A percentile compares a stretch with the other conserved stretches of the same genome.
Conservation (phyloP, 2,113 vertebrate genomes). For the Colaptes auratus region DNA sequence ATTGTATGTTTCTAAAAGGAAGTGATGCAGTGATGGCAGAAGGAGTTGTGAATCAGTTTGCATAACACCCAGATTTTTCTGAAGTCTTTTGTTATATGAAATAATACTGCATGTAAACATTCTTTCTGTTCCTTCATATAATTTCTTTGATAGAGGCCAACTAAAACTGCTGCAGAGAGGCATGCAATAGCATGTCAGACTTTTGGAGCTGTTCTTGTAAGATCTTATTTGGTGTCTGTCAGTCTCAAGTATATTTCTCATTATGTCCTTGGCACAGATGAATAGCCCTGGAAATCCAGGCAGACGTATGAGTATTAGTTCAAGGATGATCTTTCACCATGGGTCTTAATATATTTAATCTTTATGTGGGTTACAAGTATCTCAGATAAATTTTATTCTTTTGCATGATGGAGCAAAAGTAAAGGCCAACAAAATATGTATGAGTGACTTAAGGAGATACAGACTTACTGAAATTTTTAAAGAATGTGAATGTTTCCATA, state of each 20-base stretch:
- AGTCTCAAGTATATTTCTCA: background rate
- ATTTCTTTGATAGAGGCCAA: background rate
- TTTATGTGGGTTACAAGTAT: background rate
- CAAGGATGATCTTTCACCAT: background rate
- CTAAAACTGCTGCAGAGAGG: background rate
- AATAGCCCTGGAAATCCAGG: background rate
- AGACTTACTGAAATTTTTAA: background rate
- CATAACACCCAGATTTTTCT: background rate
- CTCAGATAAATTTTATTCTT: background rate
- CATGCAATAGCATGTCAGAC: background rate
- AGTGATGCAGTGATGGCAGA: background rate
- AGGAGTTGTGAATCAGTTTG: background rate
- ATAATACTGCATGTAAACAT: background rate
- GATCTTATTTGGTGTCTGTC: background rate
- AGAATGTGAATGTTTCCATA: constrained; percentile 8
- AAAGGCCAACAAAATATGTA: background rate
- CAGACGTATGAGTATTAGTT: background rate
- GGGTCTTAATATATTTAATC: background rate
- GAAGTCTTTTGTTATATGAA: background rate
- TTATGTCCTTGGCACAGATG: background rate
- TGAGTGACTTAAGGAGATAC: background rate
- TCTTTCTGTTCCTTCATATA: background rate
- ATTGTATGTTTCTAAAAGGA: background rate
- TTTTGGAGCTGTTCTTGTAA: background rate
- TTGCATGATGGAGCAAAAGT: background rate